These are phyloP conservation scores for Pseudanteris insignis DNA, from an alignment of 2,888 invertebrate species.

Conservation along the genomic window DNA sequence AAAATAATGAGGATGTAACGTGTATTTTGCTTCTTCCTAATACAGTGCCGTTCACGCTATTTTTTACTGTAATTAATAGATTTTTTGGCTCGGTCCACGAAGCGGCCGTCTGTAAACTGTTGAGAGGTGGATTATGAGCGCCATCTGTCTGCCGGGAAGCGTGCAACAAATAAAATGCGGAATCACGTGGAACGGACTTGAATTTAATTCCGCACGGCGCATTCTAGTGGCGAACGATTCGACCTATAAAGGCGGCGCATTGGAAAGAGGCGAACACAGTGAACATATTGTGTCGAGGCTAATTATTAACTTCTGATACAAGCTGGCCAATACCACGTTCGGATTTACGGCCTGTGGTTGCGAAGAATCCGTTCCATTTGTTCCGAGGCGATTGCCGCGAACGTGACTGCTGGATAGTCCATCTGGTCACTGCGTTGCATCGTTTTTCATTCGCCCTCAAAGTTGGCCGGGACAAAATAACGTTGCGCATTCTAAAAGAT, in stretches of 20 bases:
- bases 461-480: slow-evolving; percentile 42
- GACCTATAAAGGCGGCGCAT: slow-evolving; percentile 23
- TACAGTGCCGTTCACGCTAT: slow-evolving; percentile 67
- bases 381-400: slow-evolving; percentile 34
- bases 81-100: slow-evolving; percentile 36
- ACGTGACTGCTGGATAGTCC: slow-evolving; percentile 42
- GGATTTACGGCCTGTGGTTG: slow-evolving; percentile 43
- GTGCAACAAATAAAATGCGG: slow-evolving; percentile 13
- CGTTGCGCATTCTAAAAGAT: slow-evolving; percentile 23
- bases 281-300: slow-evolving; percentile 33
- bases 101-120: slow-evolving; percentile 46
- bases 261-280: slow-evolving; percentile 30
- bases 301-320: slow-evolving; percentile 46
- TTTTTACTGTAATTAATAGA: slow-evolving; percentile 64
- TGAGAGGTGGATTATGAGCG: slow-evolving; percentile 50
- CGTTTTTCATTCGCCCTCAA: slow-evolving; percentile 42
- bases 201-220: too few relatives aligned
- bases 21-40: slow-evolving; percentile 67
- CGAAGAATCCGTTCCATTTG: slow-evolving; percentile 43
- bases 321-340: slow-evolving; percentile 33
- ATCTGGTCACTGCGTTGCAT: slow-evolving; percentile 29
- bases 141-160: slow-evolving; percentile 30
- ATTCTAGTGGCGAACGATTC: slow-evolving; percentile 27
- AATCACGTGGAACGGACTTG: too few relatives aligned
- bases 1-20: slow-evolving; percentile 63